Conservation (phyloP, 2,113 vertebrate genomes). For the western clawed frog (Xenopus tropicalis) region UCB_Xtro_10.0 CM004443.2:186024001-186024500, state of each 20-base stretch:
- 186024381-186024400: not conserved
- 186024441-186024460: too few relatives aligned
- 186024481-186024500: too few relatives aligned
- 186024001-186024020: too few relatives aligned
- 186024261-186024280: conserved; percentile 11
- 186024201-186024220: conserved; percentile 41
- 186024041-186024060: too few relatives aligned
- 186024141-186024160: conserved; percentile 19
- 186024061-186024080: too few relatives aligned
- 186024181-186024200: conserved; percentile 48
- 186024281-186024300: not conserved
- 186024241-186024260: conserved; percentile 2
- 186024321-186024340: not conserved
- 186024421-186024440: too few relatives aligned
- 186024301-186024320: not conserved
- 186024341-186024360: not conserved
- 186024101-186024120: too few relatives aligned
- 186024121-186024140: not conserved
- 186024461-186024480: too few relatives aligned
- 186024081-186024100: too few relatives aligned
- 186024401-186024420: not conserved
- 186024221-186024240: conserved; percentile 46
- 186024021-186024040: too few relatives aligned
- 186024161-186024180: conserved; percentile 44
- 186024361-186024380: not conserved